Percentiles rank a stretch among this genome's conserved stretches.
These are phyloP conservation scores for Climacteris rufus DNA, from an alignment of 2,113 vertebrate genomes.

Conservation along the genomic window DNA sequence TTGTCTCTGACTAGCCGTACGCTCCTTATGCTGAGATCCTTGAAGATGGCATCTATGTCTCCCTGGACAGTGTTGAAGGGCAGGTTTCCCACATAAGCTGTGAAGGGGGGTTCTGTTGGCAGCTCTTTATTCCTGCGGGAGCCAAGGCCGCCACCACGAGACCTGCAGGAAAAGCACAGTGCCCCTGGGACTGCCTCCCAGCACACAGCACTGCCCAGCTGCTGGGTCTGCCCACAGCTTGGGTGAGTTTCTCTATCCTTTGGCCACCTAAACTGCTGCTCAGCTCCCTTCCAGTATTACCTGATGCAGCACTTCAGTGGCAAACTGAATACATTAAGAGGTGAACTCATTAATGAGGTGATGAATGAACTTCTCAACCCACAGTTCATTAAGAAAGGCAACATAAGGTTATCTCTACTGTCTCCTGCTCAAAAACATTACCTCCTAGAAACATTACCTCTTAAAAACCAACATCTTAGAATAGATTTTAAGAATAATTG, in stretches of 20 bases:
- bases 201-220: not conserved
- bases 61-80: conserved; percentile 97
- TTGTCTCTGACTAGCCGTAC: conserved; percentile 97
- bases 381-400: not conserved
- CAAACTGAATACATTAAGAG: not conserved
- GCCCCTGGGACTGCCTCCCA: not conserved
- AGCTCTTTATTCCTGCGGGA: conserved; percentile 93
- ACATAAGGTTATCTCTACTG: not conserved
- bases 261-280: not conserved
- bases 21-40: conserved; percentile 90
- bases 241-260: not conserved
- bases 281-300: not conserved
- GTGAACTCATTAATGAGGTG: not conserved
- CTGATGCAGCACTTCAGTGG: not conserved
- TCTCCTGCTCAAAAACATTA: not conserved
- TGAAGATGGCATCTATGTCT: conserved; percentile 97
- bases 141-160: conserved; percentile 82
- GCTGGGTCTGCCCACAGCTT: not conserved
- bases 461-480: not conserved
- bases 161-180: conserved; percentile 64
- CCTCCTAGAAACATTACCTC: not conserved
- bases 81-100: conserved; percentile 94
- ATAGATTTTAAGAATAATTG: not conserved
- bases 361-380: not conserved
- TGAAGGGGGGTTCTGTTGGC: conserved; percentile 95